Base-by-base conservation (phyloP, 2,888 invertebrate species). In the Urechis unicinctus region DNA sequence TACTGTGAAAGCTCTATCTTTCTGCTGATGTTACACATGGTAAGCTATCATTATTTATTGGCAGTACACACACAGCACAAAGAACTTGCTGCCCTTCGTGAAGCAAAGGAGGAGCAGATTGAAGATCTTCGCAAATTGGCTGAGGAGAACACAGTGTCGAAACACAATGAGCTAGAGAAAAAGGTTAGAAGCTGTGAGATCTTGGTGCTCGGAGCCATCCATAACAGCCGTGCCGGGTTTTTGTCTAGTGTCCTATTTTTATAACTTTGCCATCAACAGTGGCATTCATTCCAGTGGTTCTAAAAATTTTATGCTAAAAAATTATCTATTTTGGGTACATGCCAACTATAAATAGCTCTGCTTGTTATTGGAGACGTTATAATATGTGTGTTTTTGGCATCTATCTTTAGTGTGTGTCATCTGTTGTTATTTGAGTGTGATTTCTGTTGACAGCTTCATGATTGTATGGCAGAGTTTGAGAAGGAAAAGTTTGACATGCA, bases 401-500 rank as follows among this genome's bases (percentile, higher is more conserved):
- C 28, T 25, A 9, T 48, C 9, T 6, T 25, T 26, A 6, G 9
- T 9, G 9, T 9, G 6, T 22, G 13, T 9, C 13, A 48, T 9
- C 9, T 22, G 25, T 25, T 48, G 6, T 48, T 48, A 22, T 48
- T 6, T 26, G 6, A 9, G 6, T 48, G 9, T 25, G 4, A 25
- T 9, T 25, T 9, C 26, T 21, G 3, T 25, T 21, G 62, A 1
- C 57, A 74, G 73, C 63, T 75, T 31, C 72, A 74, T 57, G 73
- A 73, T 56, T 58, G 68, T 29, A 63, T 71, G 44, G 58, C 68
- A 6, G 69, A 72, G 42, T 73, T 74, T 67, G 75, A 76, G 57
- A 70, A 74, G 56, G 75, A 75, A 57, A 76, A 76, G 64, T 72
- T 74, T 66, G 73, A 75, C 41, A 67, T 75, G 63, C 75, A 75